Evolutionary conservation across 1,140 invertebrate genomes (phyloP).

Genomic region (Drosophila kanapiae): DNA sequence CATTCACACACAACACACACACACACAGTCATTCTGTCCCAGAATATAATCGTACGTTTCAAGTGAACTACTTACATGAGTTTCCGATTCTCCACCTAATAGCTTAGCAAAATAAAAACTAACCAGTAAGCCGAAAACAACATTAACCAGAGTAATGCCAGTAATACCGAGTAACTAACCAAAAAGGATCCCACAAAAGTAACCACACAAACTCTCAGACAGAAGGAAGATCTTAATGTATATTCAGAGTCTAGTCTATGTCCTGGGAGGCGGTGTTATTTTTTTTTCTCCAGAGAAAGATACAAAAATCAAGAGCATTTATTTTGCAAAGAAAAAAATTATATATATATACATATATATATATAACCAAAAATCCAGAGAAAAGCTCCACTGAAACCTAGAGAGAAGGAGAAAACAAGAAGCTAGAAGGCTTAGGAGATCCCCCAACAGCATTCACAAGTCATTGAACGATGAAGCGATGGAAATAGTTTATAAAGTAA

Average conservation of each 20-base stretch:
- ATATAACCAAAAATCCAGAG: slow-evolving; percentile 7
- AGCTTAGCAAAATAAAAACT: slow-evolving; percentile 66
- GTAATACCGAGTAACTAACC: slow-evolving; percentile 15
- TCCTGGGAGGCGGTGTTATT: slow-evolving; percentile 4
- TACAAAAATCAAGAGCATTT: slow-evolving; percentile 62
- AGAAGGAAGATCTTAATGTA: slow-evolving; percentile 7
- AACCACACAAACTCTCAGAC: slow-evolving; percentile 14
- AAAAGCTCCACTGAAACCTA: neutral
- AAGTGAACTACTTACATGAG: slow-evolving; percentile 67
- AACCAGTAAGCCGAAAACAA: slow-evolving; percentile 39
- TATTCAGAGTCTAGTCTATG: slow-evolving; percentile 4
- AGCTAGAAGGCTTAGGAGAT: slow-evolving; percentile 10
- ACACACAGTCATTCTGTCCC: neutral
- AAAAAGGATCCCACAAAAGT: slow-evolving; percentile 29
- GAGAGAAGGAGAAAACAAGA: too few relatives aligned
- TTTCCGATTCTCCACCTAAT: slow-evolving; percentile 82
- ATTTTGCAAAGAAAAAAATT: slow-evolving; percentile 45
- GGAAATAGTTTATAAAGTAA: slow-evolving; percentile 47
- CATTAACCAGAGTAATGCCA: slow-evolving; percentile 22
- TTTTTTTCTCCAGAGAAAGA: slow-evolving; percentile 24
- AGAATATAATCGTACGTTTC: slow-evolving; percentile 55
- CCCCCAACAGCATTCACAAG: slow-evolving; percentile 12
- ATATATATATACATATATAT: slow-evolving; percentile 12
- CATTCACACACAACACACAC: neutral
- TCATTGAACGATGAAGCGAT: slow-evolving; percentile 12